These are phyloP conservation scores for Drosophila affinis DNA, from an alignment of 2,888 invertebrate genomes.

Conservation along the genomic window DNA sequence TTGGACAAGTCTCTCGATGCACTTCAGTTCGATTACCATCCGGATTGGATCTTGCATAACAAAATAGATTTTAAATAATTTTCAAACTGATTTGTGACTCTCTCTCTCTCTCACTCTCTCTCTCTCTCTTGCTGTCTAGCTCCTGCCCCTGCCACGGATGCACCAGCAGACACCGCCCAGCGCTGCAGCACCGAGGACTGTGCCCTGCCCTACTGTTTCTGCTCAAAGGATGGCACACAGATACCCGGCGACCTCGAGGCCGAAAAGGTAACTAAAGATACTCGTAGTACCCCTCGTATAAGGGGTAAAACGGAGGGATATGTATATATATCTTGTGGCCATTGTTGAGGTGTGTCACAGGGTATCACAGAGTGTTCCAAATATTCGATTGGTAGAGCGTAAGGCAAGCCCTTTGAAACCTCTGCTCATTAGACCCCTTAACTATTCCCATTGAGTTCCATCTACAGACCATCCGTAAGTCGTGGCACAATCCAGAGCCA, in stretches of 20 bases:
- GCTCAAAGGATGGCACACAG: constrained; percentile 94
- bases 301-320: neutral
- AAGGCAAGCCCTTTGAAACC: neutral
- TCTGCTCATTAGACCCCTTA: no score
- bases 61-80: constrained; percentile 69
- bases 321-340: neutral
- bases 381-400: neutral
- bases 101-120: constrained; percentile 3
- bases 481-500: neutral
- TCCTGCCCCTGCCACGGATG: constrained; percentile 91
- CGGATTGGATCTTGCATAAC: constrained; percentile 52
- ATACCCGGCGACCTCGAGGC: constrained; percentile 93
- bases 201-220: constrained; percentile 94
- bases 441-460: neutral
- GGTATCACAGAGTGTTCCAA: neutral
- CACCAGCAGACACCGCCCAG: constrained; percentile 90
- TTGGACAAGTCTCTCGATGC: constrained; percentile 40
- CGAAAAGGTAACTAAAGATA: constrained; percentile 88
- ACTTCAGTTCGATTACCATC: constrained; percentile 9
- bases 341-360: neutral
- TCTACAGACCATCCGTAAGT: neutral
- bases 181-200: constrained; percentile 91
- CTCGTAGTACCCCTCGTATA: neutral
- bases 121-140: constrained; percentile 85
- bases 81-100: constrained; percentile 52